Conservation (phyloP, 2,113 vertebrate genomes). For the Eptesicus fuscus region DNA sequence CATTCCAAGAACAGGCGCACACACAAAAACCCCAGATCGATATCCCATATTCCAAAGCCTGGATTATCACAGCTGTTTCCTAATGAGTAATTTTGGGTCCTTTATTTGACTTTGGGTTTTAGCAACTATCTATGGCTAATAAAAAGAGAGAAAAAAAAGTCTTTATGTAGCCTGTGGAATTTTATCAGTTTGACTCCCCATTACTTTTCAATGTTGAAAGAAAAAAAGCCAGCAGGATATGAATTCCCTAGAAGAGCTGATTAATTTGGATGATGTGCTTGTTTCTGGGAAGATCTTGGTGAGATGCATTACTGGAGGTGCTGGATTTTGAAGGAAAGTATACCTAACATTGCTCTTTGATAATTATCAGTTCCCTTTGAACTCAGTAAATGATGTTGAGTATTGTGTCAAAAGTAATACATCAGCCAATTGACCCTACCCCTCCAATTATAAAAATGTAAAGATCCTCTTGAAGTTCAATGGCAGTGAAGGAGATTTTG, state of each 20-base stretch:
- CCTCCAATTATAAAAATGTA: background rate
- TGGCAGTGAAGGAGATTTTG: background rate
- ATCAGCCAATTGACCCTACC: background rate
- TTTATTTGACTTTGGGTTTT: background rate
- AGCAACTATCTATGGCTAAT: background rate
- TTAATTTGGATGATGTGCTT: background rate
- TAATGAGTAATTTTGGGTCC: background rate
- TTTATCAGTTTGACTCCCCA: background rate
- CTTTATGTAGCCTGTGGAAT: background rate
- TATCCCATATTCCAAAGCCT: background rate
- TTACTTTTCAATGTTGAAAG: background rate
- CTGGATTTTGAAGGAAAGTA: background rate
- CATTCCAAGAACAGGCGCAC: background rate
- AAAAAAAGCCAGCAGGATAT: background rate
- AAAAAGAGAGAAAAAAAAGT: background rate
- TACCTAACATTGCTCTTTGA: background rate
- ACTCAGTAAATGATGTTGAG: background rate
- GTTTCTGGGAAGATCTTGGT: background rate
- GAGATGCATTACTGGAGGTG: background rate
- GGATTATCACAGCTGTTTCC: background rate
- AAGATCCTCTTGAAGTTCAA: background rate
- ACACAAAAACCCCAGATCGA: background rate
- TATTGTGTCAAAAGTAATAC: background rate
- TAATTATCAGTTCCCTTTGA: background rate
- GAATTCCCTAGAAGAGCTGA: background rate